These are phyloP conservation scores for Myiopsitta monachus DNA, from an alignment of 2,113 vertebrate genomes.

Conservation along the genomic window DNA sequence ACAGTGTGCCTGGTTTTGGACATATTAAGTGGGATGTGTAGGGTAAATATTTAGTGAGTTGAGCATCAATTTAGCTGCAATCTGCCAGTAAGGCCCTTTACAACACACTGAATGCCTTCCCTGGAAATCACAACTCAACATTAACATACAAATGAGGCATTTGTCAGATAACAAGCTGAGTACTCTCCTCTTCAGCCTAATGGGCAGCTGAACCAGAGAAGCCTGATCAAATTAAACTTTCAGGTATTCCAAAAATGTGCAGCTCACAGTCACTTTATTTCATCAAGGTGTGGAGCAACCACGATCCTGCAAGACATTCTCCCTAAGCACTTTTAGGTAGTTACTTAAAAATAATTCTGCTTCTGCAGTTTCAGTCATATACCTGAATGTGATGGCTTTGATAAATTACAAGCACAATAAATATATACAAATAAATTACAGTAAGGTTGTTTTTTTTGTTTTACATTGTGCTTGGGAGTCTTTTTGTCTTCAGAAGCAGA, in stretches of 20 bases:
- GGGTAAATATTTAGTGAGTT: constrained; percentile 66
- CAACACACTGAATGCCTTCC: constrained; percentile 50
- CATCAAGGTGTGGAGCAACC: background rate
- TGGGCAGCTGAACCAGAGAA: constrained; percentile 29
- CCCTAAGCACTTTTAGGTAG: background rate
- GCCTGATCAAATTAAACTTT: constrained; percentile 4
- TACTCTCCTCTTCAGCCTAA: constrained; percentile 25
- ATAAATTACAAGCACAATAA: background rate
- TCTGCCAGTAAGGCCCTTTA: constrained; percentile 62
- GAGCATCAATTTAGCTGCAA: constrained; percentile 65
- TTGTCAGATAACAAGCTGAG: constrained; percentile 22
- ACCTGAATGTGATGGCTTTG: background rate
- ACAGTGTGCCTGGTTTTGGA: constrained; percentile 60
- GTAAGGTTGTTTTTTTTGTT: background rate
- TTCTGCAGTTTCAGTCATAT: background rate
- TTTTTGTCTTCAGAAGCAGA: background rate
- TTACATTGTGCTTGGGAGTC: background rate
- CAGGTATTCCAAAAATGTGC: background rate
- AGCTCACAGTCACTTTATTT: background rate
- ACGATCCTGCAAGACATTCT: background rate
- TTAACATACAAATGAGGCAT: constrained; percentile 68
- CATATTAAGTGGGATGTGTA: constrained; percentile 68
- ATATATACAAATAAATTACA: background rate
- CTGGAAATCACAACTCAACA: constrained; percentile 57
- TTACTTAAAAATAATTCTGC: background rate